phyloP scores from a whole-genome alignment of 2,888 invertebrate species.

The Rhogogaster chlorosoma region DNA sequence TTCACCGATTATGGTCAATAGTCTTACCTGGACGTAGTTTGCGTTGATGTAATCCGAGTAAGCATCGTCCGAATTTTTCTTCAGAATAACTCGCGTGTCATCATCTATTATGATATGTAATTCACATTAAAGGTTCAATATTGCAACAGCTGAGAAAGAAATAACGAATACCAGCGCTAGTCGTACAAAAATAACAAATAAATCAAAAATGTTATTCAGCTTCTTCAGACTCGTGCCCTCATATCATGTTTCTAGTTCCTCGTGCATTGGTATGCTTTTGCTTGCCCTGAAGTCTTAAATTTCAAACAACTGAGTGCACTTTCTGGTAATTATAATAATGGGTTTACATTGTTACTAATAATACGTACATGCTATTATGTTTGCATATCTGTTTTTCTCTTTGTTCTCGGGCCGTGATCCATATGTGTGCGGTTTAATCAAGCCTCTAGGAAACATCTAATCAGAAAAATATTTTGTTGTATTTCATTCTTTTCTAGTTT shows the following conservation, averaged over 20 bases:
- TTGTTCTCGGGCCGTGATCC: constrained; percentile 76
- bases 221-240: neutral
- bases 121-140: neutral
- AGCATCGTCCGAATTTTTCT: constrained; percentile 73
- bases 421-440: constrained; percentile 74
- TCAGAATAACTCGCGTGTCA: constrained; percentile 77
- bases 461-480: constrained; percentile 55
- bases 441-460: constrained; percentile 73
- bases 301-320: neutral
- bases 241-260: neutral
- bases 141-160: neutral
- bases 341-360: neutral
- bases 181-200: neutral
- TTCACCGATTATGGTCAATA: neutral
- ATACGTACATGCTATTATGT: constrained; percentile 78
- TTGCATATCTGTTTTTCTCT: constrained; percentile 78
- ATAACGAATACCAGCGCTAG: neutral
- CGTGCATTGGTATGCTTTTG: neutral
- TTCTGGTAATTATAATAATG: neutral
- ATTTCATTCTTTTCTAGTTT: constrained; percentile 56
- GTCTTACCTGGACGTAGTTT: constrained; percentile 77
- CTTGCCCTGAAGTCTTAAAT: neutral
- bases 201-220: neutral
- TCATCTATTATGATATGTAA: constrained; percentile 73
- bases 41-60: constrained; percentile 80